Evolutionary conservation across 2,888 invertebrate species (phyloP), one percentile per base, ranked within the genome.

Genomic region (Leistus spinibarbis): DNA sequence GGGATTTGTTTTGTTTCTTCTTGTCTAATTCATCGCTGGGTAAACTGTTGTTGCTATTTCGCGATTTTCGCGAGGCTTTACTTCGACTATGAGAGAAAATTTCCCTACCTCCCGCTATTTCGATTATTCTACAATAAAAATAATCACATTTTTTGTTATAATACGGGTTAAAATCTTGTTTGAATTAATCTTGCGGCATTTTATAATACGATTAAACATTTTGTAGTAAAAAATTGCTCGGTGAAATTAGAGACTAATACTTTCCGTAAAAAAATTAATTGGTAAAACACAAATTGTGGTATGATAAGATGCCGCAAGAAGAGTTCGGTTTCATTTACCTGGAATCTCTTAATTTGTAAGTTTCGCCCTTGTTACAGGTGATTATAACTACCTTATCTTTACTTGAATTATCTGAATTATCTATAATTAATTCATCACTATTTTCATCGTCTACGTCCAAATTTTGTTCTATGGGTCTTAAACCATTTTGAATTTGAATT

Each of bases 71-170:
- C 69, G 91, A 89, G 69, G 93, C 93, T 86, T 94, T 93, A 82
- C 91, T 92, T 81, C 94, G 88, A 84, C 93, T 94, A 85, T 94
- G 93, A 56, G 94, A 94, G 85, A 92, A 94, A 78, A 95, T 89
- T 86, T 95, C 95, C 76, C 94, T 89, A 76, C 95, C 95, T 80
- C 95, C 95, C 72, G 95, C 95, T 81, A 91, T 91, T 86, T 91
- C 91, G 82, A 91, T 91, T 84, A 93, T 93, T 84, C 90, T 90
- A 81, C 53, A 82, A 80, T 54, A 54, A 17, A 54, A 13, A 5
- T 54, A 54, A 13, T 16, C 54, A 54, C 54, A 54, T 54, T 54
- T n/a, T n/a, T n/a, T n/a, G n/a, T n/a, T n/a, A n/a, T n/a, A n/a
- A n/a, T n/a, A n/a, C n/a, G n/a, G n/a, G n/a, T n/a, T n/a, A n/a